Evolutionary conservation across 2,888 invertebrate species (phyloP).

Genomic region (Spilosoma lubricipeda): DNA sequence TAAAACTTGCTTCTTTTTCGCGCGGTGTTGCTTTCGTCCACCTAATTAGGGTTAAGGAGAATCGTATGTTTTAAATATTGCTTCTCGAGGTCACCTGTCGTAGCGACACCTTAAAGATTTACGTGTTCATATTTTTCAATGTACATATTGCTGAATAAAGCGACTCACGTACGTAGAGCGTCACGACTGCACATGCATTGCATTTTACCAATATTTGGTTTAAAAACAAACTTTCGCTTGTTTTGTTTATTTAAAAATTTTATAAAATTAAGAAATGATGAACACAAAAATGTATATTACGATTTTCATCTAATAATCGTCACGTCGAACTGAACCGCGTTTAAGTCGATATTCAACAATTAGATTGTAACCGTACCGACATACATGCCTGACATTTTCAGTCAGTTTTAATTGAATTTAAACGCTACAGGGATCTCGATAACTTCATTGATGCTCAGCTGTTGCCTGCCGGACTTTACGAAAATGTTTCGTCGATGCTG

Average conservation of each 20-base stretch:
- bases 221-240: not conserved
- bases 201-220: not conserved
- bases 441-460: not conserved
- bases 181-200: conserved; percentile 1
- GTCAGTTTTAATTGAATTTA: not conserved
- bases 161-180: too few relatives aligned
- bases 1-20: conserved; percentile 73
- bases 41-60: conserved; percentile 79
- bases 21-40: conserved; percentile 76
- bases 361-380: not conserved
- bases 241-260: not conserved
- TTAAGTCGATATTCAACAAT: not conserved
- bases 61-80: conserved; percentile 60
- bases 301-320: not conserved
- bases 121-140: not conserved
- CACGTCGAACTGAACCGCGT: not conserved
- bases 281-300: not conserved
- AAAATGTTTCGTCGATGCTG: not conserved
- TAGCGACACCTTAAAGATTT: conserved; percentile 10
- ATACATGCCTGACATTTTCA: not conserved
- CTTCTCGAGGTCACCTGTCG: conserved; percentile 25
- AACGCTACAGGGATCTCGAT: not conserved
- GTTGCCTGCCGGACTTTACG: not conserved
- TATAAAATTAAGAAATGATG: not conserved
- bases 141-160: conserved; percentile 1